Evolutionary conservation across 1,140 invertebrate genomes (phyloP).

Genomic region (Cydia strobilella): DNA sequence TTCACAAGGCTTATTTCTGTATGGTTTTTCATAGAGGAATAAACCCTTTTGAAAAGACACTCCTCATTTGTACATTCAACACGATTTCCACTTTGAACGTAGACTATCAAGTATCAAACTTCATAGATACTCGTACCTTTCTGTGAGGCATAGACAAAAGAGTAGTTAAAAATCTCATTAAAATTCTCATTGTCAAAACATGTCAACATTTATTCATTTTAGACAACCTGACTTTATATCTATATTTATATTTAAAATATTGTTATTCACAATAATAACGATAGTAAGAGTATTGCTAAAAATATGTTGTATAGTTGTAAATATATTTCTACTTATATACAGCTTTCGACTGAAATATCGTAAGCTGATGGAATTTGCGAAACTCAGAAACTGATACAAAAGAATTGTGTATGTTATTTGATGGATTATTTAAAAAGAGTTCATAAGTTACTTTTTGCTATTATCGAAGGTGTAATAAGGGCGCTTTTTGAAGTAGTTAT

Average conservation of each 20-base stretch:
- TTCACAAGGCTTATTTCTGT: too few species aligned
- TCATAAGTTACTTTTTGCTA: background rate
- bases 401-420: background rate
- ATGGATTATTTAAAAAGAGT: constrained; percentile 12
- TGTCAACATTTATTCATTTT: constrained; percentile 8
- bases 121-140: too few species aligned
- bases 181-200: background rate
- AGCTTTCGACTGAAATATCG: background rate
- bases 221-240: constrained; percentile 14
- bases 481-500: background rate
- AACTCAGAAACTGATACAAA: background rate
- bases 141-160: background rate
- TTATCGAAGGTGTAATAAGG: constrained; percentile 2
- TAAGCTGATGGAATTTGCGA: background rate
- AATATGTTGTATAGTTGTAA: background rate
- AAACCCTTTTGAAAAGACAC: too few species aligned
- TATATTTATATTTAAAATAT: background rate
- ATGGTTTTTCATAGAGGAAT: too few species aligned
- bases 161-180: background rate
- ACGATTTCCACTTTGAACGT: too few species aligned
- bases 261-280: background rate
- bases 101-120: too few species aligned
- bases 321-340: constrained; percentile 3
- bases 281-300: background rate
- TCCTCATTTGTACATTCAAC: too few species aligned